These are phyloP conservation scores for Bubo scandiacus DNA, from an alignment of 2,113 vertebrate species.

Conservation along the genomic window DNA sequence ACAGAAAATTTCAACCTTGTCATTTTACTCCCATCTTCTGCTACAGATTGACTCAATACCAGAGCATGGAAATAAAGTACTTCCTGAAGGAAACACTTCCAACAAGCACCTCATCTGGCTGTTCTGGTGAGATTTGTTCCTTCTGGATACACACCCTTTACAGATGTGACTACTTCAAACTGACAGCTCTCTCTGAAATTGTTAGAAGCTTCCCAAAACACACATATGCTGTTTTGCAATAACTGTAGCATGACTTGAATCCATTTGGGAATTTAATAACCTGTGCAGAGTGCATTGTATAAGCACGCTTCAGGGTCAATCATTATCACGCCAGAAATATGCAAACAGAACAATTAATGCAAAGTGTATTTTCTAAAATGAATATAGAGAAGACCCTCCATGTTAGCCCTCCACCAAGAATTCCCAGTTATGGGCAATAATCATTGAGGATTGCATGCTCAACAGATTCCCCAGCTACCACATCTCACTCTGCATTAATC, in stretches of 20 bases:
- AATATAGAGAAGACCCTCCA: neutral
- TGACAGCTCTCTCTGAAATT: neutral
- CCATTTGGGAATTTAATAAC: neutral
- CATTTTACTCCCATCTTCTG: neutral
- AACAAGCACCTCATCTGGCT: neutral
- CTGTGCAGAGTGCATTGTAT: neutral
- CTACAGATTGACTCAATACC: neutral
- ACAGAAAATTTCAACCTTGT: neutral
- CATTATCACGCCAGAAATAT: neutral
- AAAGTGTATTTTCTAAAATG: neutral
- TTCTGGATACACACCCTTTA: neutral
- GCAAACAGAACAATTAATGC: neutral
- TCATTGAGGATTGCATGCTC: neutral
- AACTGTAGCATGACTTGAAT: neutral
- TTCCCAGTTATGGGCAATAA: neutral
- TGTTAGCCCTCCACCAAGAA: neutral
- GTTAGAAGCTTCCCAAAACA: neutral
- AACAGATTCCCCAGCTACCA: neutral
- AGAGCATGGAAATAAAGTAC: neutral
- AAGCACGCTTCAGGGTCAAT: neutral
- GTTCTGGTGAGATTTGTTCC: neutral
- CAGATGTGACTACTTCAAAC: neutral
- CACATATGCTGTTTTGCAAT: neutral
- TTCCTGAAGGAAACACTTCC: neutral
- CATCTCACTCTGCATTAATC: neutral